These are phyloP conservation scores for Ceramica pisi DNA, from an alignment of 2,888 invertebrate genomes.

Conservation along the genomic window DNA sequence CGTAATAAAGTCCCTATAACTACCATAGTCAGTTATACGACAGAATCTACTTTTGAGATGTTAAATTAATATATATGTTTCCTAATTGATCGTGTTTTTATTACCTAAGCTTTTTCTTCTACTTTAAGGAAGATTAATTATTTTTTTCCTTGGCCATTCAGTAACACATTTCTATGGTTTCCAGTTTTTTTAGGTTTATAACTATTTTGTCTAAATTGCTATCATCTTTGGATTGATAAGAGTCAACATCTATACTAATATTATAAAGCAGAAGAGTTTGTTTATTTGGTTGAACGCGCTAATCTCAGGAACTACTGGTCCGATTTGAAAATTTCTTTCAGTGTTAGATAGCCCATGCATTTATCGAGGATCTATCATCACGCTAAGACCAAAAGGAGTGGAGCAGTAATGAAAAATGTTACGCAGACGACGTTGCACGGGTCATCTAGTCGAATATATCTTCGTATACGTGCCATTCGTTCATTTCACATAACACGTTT, in stretches of 20 bases:
- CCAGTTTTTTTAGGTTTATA: not conserved
- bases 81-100: not conserved
- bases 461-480: conserved; percentile 13
- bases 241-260: not conserved
- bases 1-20: not conserved
- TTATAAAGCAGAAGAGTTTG: no score
- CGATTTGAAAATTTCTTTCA: no score
- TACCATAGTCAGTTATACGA: not conserved
- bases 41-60: not conserved
- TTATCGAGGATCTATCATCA: no score
- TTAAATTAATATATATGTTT: not conserved
- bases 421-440: no score
- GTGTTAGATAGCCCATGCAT: no score
- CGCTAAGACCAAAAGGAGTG: no score
- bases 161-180: not conserved
- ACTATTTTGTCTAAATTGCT: conserved; percentile 1
- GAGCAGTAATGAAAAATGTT: no score
- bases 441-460: no score
- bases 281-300: no score
- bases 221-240: not conserved
- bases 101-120: not conserved
- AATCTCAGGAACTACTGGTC: no score
- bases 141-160: not conserved
- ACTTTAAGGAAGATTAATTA: not conserved
- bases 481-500: conserved; percentile 58